phyloP scores from a whole-genome alignment of 2,888 invertebrate species.

The Lasiommata megera region DNA sequence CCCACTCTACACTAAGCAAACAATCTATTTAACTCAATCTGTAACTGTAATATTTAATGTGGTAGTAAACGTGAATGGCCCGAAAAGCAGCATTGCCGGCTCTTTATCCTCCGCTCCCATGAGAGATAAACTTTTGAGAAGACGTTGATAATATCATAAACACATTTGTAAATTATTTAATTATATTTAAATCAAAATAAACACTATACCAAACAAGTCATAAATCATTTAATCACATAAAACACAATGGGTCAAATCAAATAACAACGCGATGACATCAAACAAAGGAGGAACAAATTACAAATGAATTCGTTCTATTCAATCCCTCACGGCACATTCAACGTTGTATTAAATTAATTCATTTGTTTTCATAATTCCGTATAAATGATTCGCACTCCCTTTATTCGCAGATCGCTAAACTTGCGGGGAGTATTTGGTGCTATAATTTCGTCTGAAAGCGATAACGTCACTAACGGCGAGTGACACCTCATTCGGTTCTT shows the following conservation, averaged over 20 bases:
- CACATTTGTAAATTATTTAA: too few relatives aligned
- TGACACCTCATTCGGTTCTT: slow-evolving; percentile 24
- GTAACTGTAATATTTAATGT: too few relatives aligned
- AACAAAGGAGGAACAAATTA: slow-evolving; percentile 11
- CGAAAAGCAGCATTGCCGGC: too few relatives aligned
- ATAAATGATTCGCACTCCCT: slow-evolving; percentile 43
- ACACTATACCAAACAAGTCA: neutral
- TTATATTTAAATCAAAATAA: neutral
- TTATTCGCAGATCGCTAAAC: slow-evolving; percentile 26
- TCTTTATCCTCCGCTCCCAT: too few relatives aligned
- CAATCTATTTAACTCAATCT: too few relatives aligned
- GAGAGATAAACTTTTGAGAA: too few relatives aligned
- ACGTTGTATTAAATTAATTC: slow-evolving; percentile 40
- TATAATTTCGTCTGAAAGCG: slow-evolving; percentile 23
- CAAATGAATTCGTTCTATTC: slow-evolving; percentile 6
- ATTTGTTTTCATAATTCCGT: slow-evolving; percentile 53
- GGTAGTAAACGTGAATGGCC: too few relatives aligned
- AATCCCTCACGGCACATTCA: slow-evolving; percentile 13
- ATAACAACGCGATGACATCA: slow-evolving; percentile 2
- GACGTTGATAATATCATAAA: too few relatives aligned
- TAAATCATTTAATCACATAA: slow-evolving; percentile 5
- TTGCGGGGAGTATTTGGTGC: slow-evolving; percentile 15
- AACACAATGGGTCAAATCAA: neutral
- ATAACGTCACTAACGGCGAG: slow-evolving; percentile 24
- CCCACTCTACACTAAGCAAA: too few relatives aligned